Percentiles rank a stretch among this genome's conserved stretches.
phyloP scores from a whole-genome alignment of 2,113 vertebrate genomes.

The Micronisus gabar region DNA sequence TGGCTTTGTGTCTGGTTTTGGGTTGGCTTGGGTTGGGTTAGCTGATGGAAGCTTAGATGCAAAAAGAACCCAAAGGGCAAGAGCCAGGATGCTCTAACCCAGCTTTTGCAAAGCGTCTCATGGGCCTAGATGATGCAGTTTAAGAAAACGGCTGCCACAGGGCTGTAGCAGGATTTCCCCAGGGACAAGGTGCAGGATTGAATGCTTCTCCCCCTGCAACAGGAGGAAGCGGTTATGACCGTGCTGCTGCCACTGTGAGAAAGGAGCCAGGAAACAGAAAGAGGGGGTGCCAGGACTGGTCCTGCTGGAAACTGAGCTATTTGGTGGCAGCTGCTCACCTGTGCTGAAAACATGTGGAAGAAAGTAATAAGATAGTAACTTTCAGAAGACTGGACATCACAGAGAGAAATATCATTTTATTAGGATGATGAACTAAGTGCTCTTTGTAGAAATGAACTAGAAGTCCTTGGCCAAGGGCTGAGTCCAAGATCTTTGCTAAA shows the following conservation, averaged over 20 bases:
- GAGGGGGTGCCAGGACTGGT: neutral
- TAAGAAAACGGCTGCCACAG: neutral
- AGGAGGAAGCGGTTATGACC: neutral
- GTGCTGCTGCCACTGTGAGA: neutral
- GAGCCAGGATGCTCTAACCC: neutral
- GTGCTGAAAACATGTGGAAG: neutral
- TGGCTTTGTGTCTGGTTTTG: neutral
- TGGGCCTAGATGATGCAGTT: neutral
- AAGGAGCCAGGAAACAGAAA: neutral
- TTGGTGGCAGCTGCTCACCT: neutral
- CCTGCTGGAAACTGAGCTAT: neutral
- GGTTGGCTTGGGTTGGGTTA: neutral
- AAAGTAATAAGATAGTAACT: neutral
- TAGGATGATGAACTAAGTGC: neutral
- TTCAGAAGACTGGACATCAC: neutral
- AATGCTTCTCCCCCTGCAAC: neutral
- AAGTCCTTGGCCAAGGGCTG: neutral
- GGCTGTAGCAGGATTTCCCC: neutral
- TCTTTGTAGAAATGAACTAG: neutral
- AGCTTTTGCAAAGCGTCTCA: neutral
- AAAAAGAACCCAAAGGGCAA: neutral
- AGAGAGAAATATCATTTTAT: neutral
- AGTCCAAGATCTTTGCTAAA: neutral
- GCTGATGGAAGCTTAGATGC: neutral
- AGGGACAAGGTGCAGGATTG: neutral